These are phyloP conservation scores for Epiblema foenella DNA, from an alignment of 2,888 invertebrate species.

Conservation along the genomic window DNA sequence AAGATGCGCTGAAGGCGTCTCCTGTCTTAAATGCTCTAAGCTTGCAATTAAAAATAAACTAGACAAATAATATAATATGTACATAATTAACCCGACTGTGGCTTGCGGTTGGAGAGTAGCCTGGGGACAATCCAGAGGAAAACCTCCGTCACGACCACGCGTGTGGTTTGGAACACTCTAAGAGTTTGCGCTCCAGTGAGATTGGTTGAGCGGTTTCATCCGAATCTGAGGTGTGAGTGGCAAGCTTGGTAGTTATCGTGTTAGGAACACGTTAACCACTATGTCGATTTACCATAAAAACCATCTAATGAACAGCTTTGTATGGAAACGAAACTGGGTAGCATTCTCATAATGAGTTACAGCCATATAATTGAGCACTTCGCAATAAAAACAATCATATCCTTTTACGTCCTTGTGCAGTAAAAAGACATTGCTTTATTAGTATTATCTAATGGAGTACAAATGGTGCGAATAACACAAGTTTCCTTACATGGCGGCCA, in stretches of 20 bases:
- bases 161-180: too few relatives aligned
- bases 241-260: too few relatives aligned
- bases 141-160: too few relatives aligned
- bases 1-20: too few relatives aligned
- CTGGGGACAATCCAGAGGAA: too few relatives aligned
- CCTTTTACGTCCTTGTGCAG: conserved; percentile 21
- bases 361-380: conserved; percentile 31
- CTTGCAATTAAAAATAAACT: not conserved
- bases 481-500: conserved; percentile 36
- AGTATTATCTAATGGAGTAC: conserved; percentile 37
- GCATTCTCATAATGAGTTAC: conserved; percentile 31
- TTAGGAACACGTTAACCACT: not conserved
- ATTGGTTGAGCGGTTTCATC: too few relatives aligned
- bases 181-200: too few relatives aligned
- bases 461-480: conserved; percentile 33
- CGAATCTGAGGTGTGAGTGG: too few relatives aligned
- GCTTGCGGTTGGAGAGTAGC: too few relatives aligned
- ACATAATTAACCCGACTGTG: too few relatives aligned
- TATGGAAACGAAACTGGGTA: conserved; percentile 25
- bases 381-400: conserved; percentile 26
- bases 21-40: too few relatives aligned
- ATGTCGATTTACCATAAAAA: not conserved
- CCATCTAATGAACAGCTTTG: not conserved
- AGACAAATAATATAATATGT: too few relatives aligned
- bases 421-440: conserved; percentile 28